phyloP scores from a whole-genome alignment of 2,113 vertebrate species.

The Petrocephalus zakoni region DNA sequence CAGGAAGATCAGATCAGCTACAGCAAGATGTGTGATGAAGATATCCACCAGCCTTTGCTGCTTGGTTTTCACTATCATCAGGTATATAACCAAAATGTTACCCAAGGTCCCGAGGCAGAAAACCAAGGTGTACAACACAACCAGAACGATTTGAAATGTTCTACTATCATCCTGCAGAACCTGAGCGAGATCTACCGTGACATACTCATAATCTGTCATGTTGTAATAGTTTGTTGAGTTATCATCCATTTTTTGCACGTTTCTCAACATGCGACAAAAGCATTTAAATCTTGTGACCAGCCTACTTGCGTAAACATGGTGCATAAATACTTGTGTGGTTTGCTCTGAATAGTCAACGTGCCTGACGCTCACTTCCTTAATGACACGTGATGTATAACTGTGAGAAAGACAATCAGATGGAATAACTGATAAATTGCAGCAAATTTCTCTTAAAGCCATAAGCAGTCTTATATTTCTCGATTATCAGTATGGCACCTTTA shows the following conservation, averaged over 20 bases:
- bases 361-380: background rate
- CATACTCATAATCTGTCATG: background rate
- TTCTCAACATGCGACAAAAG: too few species aligned
- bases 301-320: background rate
- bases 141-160: background rate
- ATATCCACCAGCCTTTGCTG: slow-evolving; percentile 24
- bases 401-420: background rate
- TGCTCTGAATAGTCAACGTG: background rate
- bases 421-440: background rate
- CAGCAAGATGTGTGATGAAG: slow-evolving; percentile 28
- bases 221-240: background rate
- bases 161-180: too few species aligned
- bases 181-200: background rate
- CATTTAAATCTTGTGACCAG: background rate
- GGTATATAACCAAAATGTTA: slow-evolving; percentile 26
- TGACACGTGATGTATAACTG: background rate
- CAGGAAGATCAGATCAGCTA: slow-evolving; percentile 32
- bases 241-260: background rate
- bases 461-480: background rate
- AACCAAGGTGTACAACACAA: slow-evolving; percentile 22
- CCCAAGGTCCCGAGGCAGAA: slow-evolving; percentile 25
- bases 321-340: background rate
- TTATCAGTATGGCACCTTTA: background rate
- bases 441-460: background rate
- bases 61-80: slow-evolving; percentile 11